Evolutionary conservation across 2,888 invertebrate genomes (phyloP).

Genomic region (Caenorhabditis zanzibari): DNA sequence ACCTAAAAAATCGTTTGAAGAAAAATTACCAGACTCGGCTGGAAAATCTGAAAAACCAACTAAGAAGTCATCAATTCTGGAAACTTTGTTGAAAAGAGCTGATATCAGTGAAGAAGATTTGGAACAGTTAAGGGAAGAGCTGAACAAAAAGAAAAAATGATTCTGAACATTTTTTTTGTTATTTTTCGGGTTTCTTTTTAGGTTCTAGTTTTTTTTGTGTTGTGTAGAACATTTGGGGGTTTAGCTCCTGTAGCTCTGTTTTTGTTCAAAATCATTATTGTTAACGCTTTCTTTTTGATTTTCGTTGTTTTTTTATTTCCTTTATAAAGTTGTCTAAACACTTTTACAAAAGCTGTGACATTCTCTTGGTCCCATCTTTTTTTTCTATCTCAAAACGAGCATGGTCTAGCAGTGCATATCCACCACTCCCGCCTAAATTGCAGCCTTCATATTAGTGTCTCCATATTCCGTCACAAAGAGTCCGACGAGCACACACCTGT

Average conservation of each 20-base stretch:
- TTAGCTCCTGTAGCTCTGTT: constrained; percentile 1
- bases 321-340: too few species aligned
- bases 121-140: constrained; percentile 69
- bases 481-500: constrained; percentile 35
- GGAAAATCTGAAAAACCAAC: constrained; percentile 8
- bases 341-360: not conserved
- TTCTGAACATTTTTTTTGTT: constrained; percentile 5
- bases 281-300: too few species aligned
- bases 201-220: not conserved
- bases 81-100: constrained; percentile 64
- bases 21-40: not conserved
- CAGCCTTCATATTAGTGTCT: constrained; percentile 11
- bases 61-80: constrained; percentile 66
- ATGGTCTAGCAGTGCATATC: not conserved
- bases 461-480: constrained; percentile 34
- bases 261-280: not conserved
- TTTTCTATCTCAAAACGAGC: not conserved
- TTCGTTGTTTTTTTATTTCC: too few species aligned
- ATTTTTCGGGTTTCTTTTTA: constrained; percentile 2
- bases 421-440: constrained; percentile 24
- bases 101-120: constrained; percentile 70
- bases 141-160: constrained; percentile 65
- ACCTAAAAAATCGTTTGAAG: not conserved
- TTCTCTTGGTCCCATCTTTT: not conserved
- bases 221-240: not conserved